phyloP scores from a whole-genome alignment of 2,113 vertebrate species.

The Eira barbara region DNA sequence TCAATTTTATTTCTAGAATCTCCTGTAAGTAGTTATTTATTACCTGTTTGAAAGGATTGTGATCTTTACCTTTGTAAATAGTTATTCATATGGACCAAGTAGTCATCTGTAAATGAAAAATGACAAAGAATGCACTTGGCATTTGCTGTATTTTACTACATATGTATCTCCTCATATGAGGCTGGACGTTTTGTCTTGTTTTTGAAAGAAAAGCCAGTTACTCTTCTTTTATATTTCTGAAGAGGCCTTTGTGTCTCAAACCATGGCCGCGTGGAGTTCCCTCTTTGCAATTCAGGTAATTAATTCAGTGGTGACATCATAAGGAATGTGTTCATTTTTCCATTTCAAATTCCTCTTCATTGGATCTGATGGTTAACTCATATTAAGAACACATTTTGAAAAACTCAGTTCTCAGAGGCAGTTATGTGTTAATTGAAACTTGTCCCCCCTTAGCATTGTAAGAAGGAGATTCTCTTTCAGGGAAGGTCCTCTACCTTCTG shows the following conservation, averaged over 20 bases:
- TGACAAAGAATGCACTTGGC: neutral
- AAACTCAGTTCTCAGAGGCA: conserved; percentile 6
- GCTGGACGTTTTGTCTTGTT: neutral
- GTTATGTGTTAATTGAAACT: conserved; percentile 21
- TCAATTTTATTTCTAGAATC: conserved; percentile 49
- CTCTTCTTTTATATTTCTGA: conserved; percentile 49
- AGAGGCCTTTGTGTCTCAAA: conserved; percentile 59
- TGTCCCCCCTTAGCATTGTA: neutral
- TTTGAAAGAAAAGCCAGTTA: conserved; percentile 10
- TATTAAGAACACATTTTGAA: conserved; percentile 61
- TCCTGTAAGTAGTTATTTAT: conserved; percentile 47
- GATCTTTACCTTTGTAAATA: conserved; percentile 13
- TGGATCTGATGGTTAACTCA: conserved; percentile 60
- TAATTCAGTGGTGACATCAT: conserved; percentile 74
- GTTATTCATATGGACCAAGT: neutral
- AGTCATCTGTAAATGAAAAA: neutral
- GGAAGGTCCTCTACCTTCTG: neutral
- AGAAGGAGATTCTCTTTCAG: neutral
- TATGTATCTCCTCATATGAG: neutral
- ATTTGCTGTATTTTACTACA: conserved; percentile 17
- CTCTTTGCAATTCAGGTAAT: conserved; percentile 66
- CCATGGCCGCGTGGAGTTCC: conserved; percentile 47
- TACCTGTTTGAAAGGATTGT: conserved; percentile 20
- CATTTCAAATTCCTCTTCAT: conserved; percentile 63
- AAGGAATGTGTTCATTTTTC: conserved; percentile 70